Evolutionary conservation across 1,140 invertebrate genomes (phyloP), one percentile per base, ranked within the genome.

Genomic region (Octopus bimaculoides): DNA sequence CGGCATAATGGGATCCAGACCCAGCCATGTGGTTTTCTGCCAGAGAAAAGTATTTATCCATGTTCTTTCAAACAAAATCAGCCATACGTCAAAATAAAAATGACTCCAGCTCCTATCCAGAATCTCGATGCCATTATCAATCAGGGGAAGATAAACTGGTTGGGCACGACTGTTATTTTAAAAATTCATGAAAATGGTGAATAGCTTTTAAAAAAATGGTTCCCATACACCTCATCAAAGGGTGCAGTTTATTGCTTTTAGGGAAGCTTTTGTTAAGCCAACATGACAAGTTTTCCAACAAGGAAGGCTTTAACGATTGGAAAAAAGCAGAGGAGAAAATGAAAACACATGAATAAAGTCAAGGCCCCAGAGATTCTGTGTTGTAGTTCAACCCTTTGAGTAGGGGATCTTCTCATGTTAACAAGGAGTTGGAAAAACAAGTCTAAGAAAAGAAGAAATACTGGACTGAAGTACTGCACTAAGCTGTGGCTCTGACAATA

Each of bases 81-180:
- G n/a, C n/a, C 61, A 66, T 66, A n/a, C 3, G 61, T 66, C 61
- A 66, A 66, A 66, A 66, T n/a, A 66, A 66, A 66, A 66, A 66
- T 66, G 61, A 66, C 61, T 66, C n/a, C n/a, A 3, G 3, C 61
- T 66, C 61, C 61, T 41, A 41, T 3, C 26, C 26, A 41, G 26
- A 41, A 41, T 41, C 26, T 66, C 3, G 61, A 66, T 3, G 3
- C 3, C 61, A 66, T 66, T 66, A 66, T 66, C 61, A 66, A 66
- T 66, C 61, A 66, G 61, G 61, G 1, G 12, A 66, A 66, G 61
- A n/a, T n/a, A 66, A 66, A 66, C 61, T n/a, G 61, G n/a, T 14
- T n/a, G n/a, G 61, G 61, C 61, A 66, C n/a, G 1, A 2, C 3
- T n/a, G 61, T 66, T n/a, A 66, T 66, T 66, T 66, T n/a, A 66